Conservation (phyloP, 2,113 vertebrate genomes). For the Psephotus haematonotus region DNA sequence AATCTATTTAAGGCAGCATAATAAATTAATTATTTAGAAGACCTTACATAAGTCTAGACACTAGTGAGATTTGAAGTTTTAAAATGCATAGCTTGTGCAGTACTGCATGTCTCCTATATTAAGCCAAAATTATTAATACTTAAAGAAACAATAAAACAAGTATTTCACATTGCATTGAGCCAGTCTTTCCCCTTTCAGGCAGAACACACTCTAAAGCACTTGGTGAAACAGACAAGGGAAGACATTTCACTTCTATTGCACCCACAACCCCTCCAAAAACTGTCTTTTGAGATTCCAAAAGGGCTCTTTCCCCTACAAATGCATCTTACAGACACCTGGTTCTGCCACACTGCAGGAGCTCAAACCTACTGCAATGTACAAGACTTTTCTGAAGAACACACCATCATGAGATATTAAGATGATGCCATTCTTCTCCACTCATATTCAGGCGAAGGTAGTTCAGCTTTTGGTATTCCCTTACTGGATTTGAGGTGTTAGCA, state of each 20-base stretch:
- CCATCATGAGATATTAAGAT: fast-evolving
- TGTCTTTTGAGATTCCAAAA: neutral
- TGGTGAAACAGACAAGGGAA: neutral
- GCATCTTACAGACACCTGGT: fast-evolving
- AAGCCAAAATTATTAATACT: neutral
- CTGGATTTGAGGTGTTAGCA: fast-evolving
- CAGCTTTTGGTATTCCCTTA: neutral
- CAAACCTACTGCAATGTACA: neutral
- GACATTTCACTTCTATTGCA: neutral
- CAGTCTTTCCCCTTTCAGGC: neutral
- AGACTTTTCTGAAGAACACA: neutral
- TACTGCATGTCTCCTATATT: neutral
- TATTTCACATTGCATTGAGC: neutral
- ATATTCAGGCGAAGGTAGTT: neutral
- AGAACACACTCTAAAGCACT: neutral
- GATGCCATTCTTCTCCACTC: neutral
- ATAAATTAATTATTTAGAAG: neutral
- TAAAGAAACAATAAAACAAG: neutral
- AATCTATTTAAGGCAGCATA: neutral
- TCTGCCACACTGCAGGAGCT: neutral
- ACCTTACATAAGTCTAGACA: neutral
- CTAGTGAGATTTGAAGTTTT: neutral
- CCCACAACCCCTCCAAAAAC: neutral
- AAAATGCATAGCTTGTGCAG: neutral
- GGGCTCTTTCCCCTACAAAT: neutral